Evolutionary conservation across 2,113 vertebrate species (phyloP), one percentile per base, ranked within the genome.

Genomic region (Rhabdornis inornatus): DNA sequence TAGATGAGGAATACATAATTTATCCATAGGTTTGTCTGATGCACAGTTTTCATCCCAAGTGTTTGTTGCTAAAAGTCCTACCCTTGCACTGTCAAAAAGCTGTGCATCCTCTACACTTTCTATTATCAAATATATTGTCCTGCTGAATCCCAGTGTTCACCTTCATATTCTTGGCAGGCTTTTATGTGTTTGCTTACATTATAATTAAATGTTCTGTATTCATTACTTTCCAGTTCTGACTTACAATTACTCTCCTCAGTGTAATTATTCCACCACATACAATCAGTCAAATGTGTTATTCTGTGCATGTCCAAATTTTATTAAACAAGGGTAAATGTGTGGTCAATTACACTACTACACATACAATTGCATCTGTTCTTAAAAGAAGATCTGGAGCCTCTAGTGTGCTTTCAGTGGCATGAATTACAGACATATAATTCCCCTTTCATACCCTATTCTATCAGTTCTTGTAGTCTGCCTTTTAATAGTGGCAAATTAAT

Each of bases 121-220:
- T 50, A 65, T 90, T 87, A 83, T 31, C 52, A 88, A 40, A 45
- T 81, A 49, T 47, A 57, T 45, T 84, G 66, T 93, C 47, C 27
- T 68, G 37, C 21, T 77, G 23, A 74, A 89, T 72, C 33, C 21
- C 53, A 92, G 2, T 60, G 31, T 47, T 93, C 92, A 92, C 87
- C 95, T 97, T 91, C 45, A 56, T 22, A 92, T 91, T 94, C 95
- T 75, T 95, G 74, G 57, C 87, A 97, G 90, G 33, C 14, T 92
- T 95, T 93, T 88, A 90, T 92, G 64, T 92, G 66, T 95, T 96
- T 95, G 71, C 79, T 92, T 96, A 92, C 72, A 87, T 63, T 70
- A 74, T 96, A 97, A 96, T 95, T 94, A 94, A 96, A 94, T 86
- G 23, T 31, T 94, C 85, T 91, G 42, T 90, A 87, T 94, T 95